Evolutionary conservation across 2,113 vertebrate genomes (phyloP).

Genomic region (Leucoraja erinaceus): DNA sequence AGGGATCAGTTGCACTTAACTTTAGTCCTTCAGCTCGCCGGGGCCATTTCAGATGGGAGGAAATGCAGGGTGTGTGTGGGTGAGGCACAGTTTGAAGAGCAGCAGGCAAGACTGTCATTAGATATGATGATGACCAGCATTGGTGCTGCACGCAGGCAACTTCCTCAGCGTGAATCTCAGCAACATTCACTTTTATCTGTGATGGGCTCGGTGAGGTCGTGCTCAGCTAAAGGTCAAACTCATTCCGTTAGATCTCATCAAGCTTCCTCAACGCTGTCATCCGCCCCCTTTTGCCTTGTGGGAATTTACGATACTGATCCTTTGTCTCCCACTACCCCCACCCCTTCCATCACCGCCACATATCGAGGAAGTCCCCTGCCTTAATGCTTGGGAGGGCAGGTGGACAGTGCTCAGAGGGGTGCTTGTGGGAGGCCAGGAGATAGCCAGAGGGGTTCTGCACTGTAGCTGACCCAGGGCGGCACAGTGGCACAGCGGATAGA

Average conservation of each 20-base stretch:
- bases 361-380: neutral
- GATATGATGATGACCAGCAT: neutral
- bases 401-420: neutral
- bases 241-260: neutral
- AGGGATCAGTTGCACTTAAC: neutral
- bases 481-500: too few species aligned
- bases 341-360: neutral
- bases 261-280: neutral
- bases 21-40: neutral
- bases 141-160: neutral
- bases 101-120: neutral
- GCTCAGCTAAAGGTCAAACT: neutral
- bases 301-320: neutral
- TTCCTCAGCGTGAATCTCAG: neutral
- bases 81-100: too few species aligned
- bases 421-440: neutral
- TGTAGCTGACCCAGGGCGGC: too few species aligned
- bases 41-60: neutral
- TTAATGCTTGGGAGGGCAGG: neutral
- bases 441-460: too few species aligned
- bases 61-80: neutral
- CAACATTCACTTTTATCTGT: neutral
- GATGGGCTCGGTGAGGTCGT: neutral
- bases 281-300: neutral
- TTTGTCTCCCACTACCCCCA: neutral